phyloP scores from a whole-genome alignment of 2,888 invertebrate species.

The Lithophane socia region DNA sequence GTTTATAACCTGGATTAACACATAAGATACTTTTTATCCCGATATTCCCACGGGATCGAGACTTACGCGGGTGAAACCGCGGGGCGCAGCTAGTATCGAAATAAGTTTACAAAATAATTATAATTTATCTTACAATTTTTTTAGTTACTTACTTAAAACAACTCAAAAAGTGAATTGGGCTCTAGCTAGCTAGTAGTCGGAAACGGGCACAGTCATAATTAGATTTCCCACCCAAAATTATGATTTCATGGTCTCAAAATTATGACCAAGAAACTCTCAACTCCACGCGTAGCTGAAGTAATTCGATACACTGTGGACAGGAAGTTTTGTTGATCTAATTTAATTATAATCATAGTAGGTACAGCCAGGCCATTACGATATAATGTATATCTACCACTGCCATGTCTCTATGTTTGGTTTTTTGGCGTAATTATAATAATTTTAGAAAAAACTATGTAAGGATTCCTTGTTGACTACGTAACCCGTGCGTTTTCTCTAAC shows the following conservation, averaged over 20 bases:
- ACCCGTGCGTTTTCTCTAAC: too few species aligned
- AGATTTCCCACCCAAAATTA: constrained; percentile 19
- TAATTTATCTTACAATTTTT: neutral
- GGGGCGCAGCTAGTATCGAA: neutral
- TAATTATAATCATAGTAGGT: neutral
- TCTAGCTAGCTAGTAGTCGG: neutral
- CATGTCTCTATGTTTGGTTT: neutral
- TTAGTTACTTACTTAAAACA: neutral
- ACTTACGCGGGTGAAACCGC: too few species aligned
- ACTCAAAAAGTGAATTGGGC: neutral
- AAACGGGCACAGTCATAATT: constrained; percentile 28
- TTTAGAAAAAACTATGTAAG: neutral
- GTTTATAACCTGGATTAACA: too few species aligned
- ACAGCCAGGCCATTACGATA: too few species aligned
- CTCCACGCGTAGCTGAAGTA: neutral
- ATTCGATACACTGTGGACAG: neutral
- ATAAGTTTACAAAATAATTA: neutral
- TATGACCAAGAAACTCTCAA: constrained; percentile 26
- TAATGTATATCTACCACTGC: neutral
- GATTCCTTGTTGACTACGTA: too few species aligned
- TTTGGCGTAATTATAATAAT: neutral
- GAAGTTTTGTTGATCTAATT: neutral
- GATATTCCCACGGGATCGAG: too few species aligned
- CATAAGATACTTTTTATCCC: too few species aligned
- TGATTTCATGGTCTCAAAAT: constrained; percentile 10